Evolutionary conservation across 2,113 vertebrate genomes (phyloP).

Genomic region (Centropus unirufus): DNA sequence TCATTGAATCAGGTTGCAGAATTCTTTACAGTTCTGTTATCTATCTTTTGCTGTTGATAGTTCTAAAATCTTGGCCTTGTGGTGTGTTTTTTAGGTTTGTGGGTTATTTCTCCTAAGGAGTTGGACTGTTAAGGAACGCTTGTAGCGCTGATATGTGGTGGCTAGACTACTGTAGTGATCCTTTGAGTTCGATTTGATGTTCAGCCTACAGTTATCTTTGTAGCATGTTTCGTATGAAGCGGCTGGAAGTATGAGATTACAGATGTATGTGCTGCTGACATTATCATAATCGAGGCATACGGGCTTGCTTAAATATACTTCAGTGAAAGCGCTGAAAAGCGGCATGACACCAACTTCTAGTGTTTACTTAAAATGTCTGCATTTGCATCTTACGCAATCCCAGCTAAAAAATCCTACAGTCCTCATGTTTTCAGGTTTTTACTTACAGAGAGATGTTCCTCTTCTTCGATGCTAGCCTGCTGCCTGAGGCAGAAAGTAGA

Average conservation of each 20-base stretch:
- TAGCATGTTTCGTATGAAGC: not conserved
- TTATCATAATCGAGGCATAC: not conserved
- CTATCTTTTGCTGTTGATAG: not conserved
- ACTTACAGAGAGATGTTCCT: not conserved
- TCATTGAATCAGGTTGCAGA: not conserved
- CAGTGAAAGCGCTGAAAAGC: not conserved
- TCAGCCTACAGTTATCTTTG: not conserved
- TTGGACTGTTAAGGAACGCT: not conserved
- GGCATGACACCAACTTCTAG: not conserved
- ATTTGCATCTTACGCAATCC: constrained; percentile 23
- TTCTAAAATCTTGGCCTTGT: not conserved
- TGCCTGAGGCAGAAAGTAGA: not conserved
- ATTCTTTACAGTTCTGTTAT: not conserved
- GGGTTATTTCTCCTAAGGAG: not conserved
- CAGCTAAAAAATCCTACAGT: not conserved
- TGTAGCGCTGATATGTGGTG: not conserved
- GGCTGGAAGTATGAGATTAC: not conserved
- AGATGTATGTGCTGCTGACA: not conserved
- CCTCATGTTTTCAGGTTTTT: not conserved
- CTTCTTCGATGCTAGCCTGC: not conserved
- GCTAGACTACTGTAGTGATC: not conserved
- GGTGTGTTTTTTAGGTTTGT: not conserved
- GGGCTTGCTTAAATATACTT: not conserved
- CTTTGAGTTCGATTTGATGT: not conserved
- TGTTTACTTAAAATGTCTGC: constrained; percentile 11